Evolutionary conservation across 2,113 vertebrate genomes (phyloP).

Genomic region (Formicarius rufipectus): DNA sequence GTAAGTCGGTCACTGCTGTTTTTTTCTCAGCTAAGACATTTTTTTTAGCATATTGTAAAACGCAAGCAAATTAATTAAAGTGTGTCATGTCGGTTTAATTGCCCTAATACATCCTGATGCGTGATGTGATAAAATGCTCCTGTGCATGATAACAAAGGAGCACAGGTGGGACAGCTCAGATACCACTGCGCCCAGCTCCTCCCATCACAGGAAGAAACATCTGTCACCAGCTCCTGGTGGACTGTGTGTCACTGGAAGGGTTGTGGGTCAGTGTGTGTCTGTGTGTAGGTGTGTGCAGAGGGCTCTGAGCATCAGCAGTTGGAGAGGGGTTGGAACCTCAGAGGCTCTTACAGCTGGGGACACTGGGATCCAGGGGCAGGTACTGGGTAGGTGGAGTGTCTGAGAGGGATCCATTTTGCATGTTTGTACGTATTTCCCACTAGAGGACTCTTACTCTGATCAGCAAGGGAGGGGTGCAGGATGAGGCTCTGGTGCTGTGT

Average conservation of each 20-base stretch:
- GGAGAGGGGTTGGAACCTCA: not conserved
- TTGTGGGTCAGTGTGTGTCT: not conserved
- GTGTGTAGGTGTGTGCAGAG: not conserved
- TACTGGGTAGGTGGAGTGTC: not conserved
- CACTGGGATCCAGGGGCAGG: not conserved
- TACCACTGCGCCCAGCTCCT: not conserved
- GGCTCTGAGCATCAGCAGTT: not conserved
- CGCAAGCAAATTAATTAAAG: not conserved
- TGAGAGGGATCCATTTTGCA: not conserved
- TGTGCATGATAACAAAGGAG: not conserved
- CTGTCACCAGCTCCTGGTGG: not conserved
- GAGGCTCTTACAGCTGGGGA: not conserved
- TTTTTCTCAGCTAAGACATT: not conserved
- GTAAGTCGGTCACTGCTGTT: not conserved
- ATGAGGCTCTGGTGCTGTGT: not conserved
- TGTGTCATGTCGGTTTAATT: not conserved
- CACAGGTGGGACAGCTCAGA: not conserved
- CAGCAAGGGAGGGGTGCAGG: not conserved
- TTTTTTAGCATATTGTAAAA: not conserved
- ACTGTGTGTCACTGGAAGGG: no score
- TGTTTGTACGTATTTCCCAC: accelerated
- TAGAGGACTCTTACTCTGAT: not conserved
- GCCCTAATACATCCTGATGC: not conserved
- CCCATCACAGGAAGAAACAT: not conserved
- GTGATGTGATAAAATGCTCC: not conserved